Evolutionary conservation across 2,797 vertebrate genomes (phyloP).

Genomic region (Avahi laniger): DNA sequence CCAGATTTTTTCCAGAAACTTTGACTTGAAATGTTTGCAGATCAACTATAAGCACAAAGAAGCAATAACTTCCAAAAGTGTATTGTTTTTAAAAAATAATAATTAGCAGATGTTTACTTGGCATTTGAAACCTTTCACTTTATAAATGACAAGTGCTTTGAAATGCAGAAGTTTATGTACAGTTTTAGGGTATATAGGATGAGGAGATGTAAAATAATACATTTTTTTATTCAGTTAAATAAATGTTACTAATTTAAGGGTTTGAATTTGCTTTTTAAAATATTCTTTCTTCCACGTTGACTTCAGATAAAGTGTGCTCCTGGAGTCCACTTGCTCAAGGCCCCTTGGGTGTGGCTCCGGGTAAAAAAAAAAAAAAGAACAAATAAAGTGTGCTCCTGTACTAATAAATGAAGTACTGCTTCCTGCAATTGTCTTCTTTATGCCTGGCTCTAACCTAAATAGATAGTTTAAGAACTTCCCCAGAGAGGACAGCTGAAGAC

Average conservation of each 20-base stretch:
- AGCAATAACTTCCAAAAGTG: constrained; percentile 32
- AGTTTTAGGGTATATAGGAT: not conserved
- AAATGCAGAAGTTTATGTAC: constrained; percentile 41
- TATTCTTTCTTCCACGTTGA: constrained; percentile 4
- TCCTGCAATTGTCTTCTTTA: not conserved
- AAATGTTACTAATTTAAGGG: constrained; percentile 47
- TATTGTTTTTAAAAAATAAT: constrained; percentile 5
- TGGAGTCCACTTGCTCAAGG: too few relatives aligned
- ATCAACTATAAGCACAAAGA: not conserved
- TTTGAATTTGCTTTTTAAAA: constrained; percentile 58
- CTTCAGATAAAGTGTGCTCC: constrained; percentile 37
- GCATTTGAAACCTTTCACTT: constrained; percentile 58
- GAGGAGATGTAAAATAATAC: constrained; percentile 12
- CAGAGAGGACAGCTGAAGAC: not conserved
- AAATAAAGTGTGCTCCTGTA: constrained; percentile 25
- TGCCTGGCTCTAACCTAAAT: not conserved
- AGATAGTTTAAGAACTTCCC: not conserved
- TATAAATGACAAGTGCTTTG: constrained; percentile 59
- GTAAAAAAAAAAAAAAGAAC: too few relatives aligned
- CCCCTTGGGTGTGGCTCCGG: too few relatives aligned
- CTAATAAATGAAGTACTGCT: not conserved
- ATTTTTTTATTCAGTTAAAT: constrained; percentile 54
- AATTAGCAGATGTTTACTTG: not conserved
- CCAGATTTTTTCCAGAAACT: not conserved
- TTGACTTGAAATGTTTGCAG: not conserved